phyloP scores from a whole-genome alignment of 2,888 invertebrate species.

The Pycnomerus fuliginosus region DNA sequence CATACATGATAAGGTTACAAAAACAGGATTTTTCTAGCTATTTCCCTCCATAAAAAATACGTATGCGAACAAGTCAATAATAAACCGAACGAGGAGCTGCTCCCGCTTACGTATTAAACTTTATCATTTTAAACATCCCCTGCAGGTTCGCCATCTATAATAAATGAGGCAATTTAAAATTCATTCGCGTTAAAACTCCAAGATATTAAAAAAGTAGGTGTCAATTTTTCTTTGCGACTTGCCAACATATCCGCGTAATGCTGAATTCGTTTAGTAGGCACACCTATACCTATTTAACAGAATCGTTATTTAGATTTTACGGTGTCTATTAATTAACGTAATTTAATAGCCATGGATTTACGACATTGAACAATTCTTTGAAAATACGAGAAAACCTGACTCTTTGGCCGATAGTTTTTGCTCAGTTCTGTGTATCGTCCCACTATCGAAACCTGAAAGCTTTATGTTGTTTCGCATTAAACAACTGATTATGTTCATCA shows the following conservation, averaged over 20 bases:
- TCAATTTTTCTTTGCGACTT: slow-evolving; percentile 33
- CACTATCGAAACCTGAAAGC: slow-evolving; percentile 42
- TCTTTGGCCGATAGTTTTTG: slow-evolving; percentile 6
- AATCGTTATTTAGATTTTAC: neutral
- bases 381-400: neutral
- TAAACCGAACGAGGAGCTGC: no score
- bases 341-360: slow-evolving; percentile 1
- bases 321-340: slow-evolving; percentile 9
- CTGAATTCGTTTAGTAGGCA: no score
- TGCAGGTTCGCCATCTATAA: slow-evolving; percentile 34
- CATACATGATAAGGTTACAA: no score
- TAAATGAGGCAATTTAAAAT: slow-evolving; percentile 38
- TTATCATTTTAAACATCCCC: slow-evolving; percentile 36
- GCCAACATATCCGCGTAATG: slow-evolving; percentile 8
- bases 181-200: slow-evolving; percentile 40
- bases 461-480: slow-evolving; percentile 52
- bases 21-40: no score
- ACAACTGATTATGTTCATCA: slow-evolving; percentile 46
- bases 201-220: slow-evolving; percentile 38
- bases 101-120: slow-evolving; percentile 10
- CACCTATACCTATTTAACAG: neutral
- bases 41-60: no score
- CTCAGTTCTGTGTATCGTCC: slow-evolving; percentile 4
- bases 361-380: neutral
- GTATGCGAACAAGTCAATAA: no score